Evolutionary conservation across 2,888 invertebrate species (phyloP), one percentile per base, ranked within the genome.

Genomic region (Chrysolina haemoptera): DNA sequence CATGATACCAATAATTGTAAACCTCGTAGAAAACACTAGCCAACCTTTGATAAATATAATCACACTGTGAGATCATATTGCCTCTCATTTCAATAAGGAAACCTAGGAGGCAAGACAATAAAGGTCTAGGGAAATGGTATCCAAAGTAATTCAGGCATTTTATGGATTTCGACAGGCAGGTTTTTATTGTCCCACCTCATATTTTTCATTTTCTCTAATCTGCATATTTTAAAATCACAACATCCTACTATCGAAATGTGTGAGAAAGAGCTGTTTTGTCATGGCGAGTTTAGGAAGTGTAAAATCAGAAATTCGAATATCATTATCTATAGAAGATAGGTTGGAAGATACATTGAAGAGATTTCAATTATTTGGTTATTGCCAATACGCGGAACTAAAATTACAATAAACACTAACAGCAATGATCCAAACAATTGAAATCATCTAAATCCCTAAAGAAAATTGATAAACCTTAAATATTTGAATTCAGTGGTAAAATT

Each of bases 351-450:
- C 14, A 27, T 55, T 55, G 18, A 40, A 11, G 40, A 50, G 27
- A 66, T 70, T 76, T 75, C 73, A 75, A 79, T 79, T 78, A 77
- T 73, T 76, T 70, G 71, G 73, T 71, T 71, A 48, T 62, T 70
- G 53, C 76, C 59, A 55, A 59, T 41, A 43, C 74, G 77, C 75
- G 70, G 73, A 70, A 64, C 79, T 76, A 76, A 48, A 62, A 43
- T 46, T 40, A 70, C 43, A 59, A 46, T 18, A 55, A 22, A 59
- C n/a, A 59, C 43, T 20, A 27, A 43, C 16, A 68, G 50, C 41
- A 35, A 27, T 27, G n/a, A 27, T 35, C 59, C 59, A 59, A 59
- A 59, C 27, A 59, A 59, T 59, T 53, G 20, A 53, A 53, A 53
- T 53, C 43, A 43, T 14, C 0, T 12, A 14, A 43, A 53, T 50